Percentiles rank a stretch among this genome's conserved stretches.
These are phyloP conservation scores for Esox lucius DNA, from an alignment of 2,797 vertebrate species.

Conservation along the genomic window DNA sequence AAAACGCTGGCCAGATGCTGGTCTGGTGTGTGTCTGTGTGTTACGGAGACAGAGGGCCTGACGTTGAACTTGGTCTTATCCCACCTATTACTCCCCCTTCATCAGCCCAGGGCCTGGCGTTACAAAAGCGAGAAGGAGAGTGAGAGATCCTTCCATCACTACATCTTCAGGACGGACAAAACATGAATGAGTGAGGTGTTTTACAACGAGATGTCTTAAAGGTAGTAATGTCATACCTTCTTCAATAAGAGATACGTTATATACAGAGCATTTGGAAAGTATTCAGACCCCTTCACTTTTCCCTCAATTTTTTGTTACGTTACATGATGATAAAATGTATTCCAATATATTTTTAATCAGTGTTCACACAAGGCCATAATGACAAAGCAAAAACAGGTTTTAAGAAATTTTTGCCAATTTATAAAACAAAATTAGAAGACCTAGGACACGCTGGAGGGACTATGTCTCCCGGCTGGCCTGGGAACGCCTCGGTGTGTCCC, in stretches of 20 bases:
- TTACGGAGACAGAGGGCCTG: constrained; percentile 57
- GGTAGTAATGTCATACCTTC: constrained; percentile 34
- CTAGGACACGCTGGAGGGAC: too few relatives aligned
- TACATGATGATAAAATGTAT: too few relatives aligned
- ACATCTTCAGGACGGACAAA: constrained; percentile 10
- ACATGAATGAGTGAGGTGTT: constrained; percentile 63
- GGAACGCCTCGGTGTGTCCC: too few relatives aligned
- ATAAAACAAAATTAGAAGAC: too few relatives aligned
- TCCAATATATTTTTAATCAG: too few relatives aligned
- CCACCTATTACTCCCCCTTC: background rate
- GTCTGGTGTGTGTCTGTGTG: constrained; percentile 55
- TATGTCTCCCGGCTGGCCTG: too few relatives aligned
- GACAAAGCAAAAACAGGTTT: too few relatives aligned
- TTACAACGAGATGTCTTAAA: constrained; percentile 37
- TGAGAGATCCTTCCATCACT: background rate
- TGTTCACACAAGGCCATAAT: too few relatives aligned
- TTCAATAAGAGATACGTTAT: background rate
- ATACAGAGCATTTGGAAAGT: too few relatives aligned
- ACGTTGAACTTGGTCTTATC: constrained; percentile 32
- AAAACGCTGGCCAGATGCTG: constrained; percentile 19
- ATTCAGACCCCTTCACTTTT: too few relatives aligned
- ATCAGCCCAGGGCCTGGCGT: background rate
- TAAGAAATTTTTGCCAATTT: too few relatives aligned
- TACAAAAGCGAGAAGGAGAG: background rate
- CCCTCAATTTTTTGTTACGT: too few relatives aligned